Evolutionary conservation across 1,140 invertebrate genomes (phyloP), one percentile per base, ranked within the genome.

Genomic region (Drosophila paulistorum): DNA sequence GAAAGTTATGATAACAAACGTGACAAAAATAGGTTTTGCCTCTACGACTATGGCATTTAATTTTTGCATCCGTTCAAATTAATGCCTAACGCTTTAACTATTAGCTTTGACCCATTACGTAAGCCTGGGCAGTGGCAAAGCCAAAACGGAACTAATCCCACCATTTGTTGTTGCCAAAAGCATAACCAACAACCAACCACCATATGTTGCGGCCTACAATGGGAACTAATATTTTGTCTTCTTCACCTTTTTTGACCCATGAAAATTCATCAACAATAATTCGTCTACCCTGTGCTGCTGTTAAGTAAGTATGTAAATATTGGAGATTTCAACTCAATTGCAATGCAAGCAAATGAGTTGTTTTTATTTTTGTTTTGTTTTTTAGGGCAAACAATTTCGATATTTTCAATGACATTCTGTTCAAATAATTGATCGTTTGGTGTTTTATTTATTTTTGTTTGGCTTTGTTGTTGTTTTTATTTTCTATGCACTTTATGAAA

Each of bases 121-220:
- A 86, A 86, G 69, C 68, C 74, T 23, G 45, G 37, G 37, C 14
- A 17, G 45, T 7, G 71, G 82, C 58, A 13, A 54, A 55, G 70
- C 54, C 65, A 55, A 69, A 85, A 85, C 82, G 82, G 83, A 85
- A 85, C 82, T 87, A 87, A 85, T 82, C 39, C 61, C 20, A 20
- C 60, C 66, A 51, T 33, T 42, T 67, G 30, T 37, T 39, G 13
- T 26, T 26, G n/a, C 23, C 39, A n/a, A 42, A 45, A 41, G 39
- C 51, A 63, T 68, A 67, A 41, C 33, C 61, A 68, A n/a, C 23
- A 48, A 17, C 37, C 37, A 39, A 39, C 11, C 30, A 39, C 37
- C 37, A 39, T 39, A 39, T 39, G 37, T 17, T 68, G 64, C 57
- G n/a, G 17, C 33, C 20, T 41, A 55, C 35, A 14, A 26, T 23